Evolutionary conservation across 2,797 vertebrate genomes (phyloP).

Genomic region (Podarcis siculus): DNA sequence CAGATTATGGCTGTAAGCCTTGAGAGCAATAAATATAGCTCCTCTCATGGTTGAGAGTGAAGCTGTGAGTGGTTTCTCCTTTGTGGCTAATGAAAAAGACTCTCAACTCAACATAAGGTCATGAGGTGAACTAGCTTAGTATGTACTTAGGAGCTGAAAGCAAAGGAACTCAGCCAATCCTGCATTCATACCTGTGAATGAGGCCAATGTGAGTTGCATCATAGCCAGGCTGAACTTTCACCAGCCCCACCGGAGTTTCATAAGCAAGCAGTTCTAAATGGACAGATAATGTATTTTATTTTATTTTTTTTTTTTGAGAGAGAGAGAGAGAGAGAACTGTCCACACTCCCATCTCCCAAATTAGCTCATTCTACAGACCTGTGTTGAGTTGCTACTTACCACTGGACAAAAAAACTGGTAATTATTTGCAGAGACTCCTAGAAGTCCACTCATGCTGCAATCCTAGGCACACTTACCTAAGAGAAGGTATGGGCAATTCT

Average conservation of each 20-base stretch:
- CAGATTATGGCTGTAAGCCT: slow-evolving; percentile 14
- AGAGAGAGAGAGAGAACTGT: background rate
- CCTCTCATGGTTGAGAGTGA: slow-evolving; percentile 12
- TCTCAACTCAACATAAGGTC: slow-evolving; percentile 32
- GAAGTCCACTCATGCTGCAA: background rate
- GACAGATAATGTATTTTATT: slow-evolving; percentile 35
- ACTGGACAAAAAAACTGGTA: slow-evolving; percentile 58
- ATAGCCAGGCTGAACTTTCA: slow-evolving; percentile 46
- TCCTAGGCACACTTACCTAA: background rate
- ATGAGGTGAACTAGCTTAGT: slow-evolving; percentile 17
- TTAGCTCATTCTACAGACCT: slow-evolving; percentile 51
- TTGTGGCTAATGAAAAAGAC: slow-evolving; percentile 28
- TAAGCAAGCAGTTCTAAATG: slow-evolving; percentile 53
- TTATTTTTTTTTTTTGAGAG: too few relatives aligned
- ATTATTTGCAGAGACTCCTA: slow-evolving; percentile 52
- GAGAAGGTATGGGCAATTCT: background rate
- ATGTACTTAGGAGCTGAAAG: slow-evolving; percentile 21
- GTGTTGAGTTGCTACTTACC: slow-evolving; percentile 55
- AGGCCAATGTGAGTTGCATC: background rate
- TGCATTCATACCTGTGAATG: background rate
- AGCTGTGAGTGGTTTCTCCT: slow-evolving; percentile 17
- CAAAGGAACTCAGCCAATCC: slow-evolving; percentile 34
- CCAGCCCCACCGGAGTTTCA: slow-evolving; percentile 38
- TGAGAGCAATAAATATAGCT: slow-evolving; percentile 12
- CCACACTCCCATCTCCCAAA: slow-evolving; percentile 43